Evolutionary conservation across 1,140 invertebrate species (phyloP).

Genomic region (Drosophila pseudoananassae): DNA sequence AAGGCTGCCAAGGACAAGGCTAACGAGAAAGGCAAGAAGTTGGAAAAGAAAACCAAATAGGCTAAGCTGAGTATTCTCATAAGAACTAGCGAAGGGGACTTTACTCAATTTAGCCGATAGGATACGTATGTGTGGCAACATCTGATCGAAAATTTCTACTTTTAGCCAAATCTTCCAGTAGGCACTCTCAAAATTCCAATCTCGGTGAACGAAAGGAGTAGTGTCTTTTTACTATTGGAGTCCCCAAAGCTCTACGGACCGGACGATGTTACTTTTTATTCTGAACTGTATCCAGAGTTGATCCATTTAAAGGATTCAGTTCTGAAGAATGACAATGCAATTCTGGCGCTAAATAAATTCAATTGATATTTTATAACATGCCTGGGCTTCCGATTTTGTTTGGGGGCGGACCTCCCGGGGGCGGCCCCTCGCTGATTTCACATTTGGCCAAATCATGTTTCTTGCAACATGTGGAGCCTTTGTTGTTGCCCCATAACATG

Average conservation of each 20-base stretch:
- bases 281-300: not conserved
- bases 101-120: not conserved
- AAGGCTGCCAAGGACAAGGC: not conserved
- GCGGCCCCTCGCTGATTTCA: conserved; percentile 6
- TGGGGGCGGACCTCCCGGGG: not conserved
- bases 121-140: conserved; percentile 26
- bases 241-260: not conserved
- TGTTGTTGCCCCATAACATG: conserved; percentile 6
- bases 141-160: conserved; percentile 3
- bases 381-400: not conserved
- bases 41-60: not conserved
- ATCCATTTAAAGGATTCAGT: not conserved
- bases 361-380: not conserved
- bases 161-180: conserved; percentile 5
- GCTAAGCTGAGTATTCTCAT: conserved; percentile 5
- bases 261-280: not conserved
- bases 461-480: conserved; percentile 27
- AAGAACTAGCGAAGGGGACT: not conserved
- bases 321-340: not conserved
- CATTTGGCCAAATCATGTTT: conserved; percentile 14
- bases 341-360: conserved; percentile 16
- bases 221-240: not conserved
- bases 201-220: not conserved
- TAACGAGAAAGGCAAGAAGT: not conserved
- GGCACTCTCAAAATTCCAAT: conserved; percentile 4